Conservation (phyloP, 2,797 vertebrate genomes). For the Toxotes lorentzi region DNA sequence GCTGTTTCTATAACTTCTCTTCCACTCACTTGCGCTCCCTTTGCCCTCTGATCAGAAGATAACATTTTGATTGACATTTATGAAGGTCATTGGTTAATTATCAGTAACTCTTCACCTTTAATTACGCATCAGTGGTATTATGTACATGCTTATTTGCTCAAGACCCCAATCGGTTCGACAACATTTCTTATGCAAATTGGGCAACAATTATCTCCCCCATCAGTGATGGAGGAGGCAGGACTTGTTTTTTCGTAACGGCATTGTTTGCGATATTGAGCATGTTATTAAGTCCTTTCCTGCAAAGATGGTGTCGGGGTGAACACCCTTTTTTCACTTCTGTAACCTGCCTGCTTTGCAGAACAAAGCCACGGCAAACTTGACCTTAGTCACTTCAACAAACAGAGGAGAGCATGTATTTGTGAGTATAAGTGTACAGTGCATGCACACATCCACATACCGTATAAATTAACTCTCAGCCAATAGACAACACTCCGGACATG, state of each 20-base stretch:
- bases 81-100: conserved; percentile 80
- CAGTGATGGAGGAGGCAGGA: conserved; percentile 68
- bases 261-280: conserved; percentile 77
- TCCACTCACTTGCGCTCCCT: conserved; percentile 27
- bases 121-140: conserved; percentile 69
- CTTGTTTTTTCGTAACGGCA: conserved; percentile 78
- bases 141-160: conserved; percentile 75
- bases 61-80: conserved; percentile 82
- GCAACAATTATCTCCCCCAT: conserved; percentile 80
- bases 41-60: conserved; percentile 70
- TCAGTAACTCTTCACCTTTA: conserved; percentile 78
- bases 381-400: conserved; percentile 29
- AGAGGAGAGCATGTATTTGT: neutral
- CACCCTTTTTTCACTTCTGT: conserved; percentile 46
- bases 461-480: neutral
- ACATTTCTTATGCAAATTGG: conserved; percentile 81
- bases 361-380: conserved; percentile 42
- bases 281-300: conserved; percentile 70
- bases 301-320: conserved; percentile 61
- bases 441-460: conserved; percentile 12
- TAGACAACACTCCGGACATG: neutral
- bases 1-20: conserved; percentile 5
- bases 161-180: conserved; percentile 70
- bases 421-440: neutral
- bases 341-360: conserved; percentile 32